Evolutionary conservation across 2,888 invertebrate species (phyloP), one percentile per base, ranked within the genome.

Genomic region (Drosophila sordidula): DNA sequence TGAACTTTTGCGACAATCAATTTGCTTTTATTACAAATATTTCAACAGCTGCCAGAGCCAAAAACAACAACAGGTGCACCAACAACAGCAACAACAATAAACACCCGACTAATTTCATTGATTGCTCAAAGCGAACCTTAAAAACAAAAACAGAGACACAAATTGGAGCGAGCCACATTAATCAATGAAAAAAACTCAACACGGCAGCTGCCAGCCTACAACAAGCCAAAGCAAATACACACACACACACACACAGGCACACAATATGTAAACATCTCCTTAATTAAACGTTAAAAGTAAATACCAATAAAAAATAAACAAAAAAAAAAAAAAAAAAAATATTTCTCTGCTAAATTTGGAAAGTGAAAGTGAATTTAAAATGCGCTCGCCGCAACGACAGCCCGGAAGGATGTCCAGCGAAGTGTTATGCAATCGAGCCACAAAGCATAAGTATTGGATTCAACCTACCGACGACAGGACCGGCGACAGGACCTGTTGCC

Each of bases 381-480:
- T 42, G 50, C 47, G 36, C 25, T 26, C 8, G 11, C 12, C 9
- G 47, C 59, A 14, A 16, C 25, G n/a, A 14, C 6, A 14, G 51
- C 16, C 41, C 52, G 77, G 25, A 56, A 76, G 75, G 75, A 76
- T 73, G 58, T 56, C 9, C 52, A 14, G 32, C 14, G 12, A 47
- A 16, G 50, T 36, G 12, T 77, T 70, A 61, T 47, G 51, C 29
- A 65, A 75, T 62, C 26, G 44, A 11, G 0, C 8, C 29, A 8
- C 22, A 3, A 4, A 4, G 22, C 22, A 22, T 22, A 22, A 29
- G 29, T 9, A 9, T 29, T 9, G 29, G 29, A 9, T 29, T 29
- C 9, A 29, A 87, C 87, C 80, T 91, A 91, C 91, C 92, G 86
- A 91, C 81, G 38, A 63, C 44, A 75, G 91, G 86, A 78, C 82